These are phyloP conservation scores for Rhagologus leucostigma DNA, from an alignment of 2,113 vertebrate species.

Conservation along the genomic window DNA sequence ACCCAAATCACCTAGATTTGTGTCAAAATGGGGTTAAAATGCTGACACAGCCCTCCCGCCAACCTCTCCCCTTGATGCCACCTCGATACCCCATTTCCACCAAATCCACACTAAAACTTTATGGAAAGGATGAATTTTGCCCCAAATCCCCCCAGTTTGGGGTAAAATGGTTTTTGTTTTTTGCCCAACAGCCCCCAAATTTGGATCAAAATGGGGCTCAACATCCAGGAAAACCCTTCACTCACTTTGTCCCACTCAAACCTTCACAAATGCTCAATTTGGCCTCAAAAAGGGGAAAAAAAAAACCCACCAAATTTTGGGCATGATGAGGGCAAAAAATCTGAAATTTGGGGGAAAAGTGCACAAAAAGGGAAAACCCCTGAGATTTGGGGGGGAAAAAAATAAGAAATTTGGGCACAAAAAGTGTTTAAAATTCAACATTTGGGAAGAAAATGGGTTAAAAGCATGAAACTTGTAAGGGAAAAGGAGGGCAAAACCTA, in stretches of 20 bases:
- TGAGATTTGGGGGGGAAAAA: too few relatives aligned
- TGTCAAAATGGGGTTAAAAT: background rate
- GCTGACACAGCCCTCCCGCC: background rate
- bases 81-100: background rate
- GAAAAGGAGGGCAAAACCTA: background rate
- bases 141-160: background rate
- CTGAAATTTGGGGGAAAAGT: background rate
- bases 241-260: background rate
- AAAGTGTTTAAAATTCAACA: background rate
- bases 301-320: too few relatives aligned
- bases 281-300: background rate
- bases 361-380: background rate
- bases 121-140: background rate
- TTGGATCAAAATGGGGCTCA: background rate
- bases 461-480: background rate
- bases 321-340: background rate
- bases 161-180: background rate
- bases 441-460: background rate
- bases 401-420: background rate
- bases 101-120: background rate
- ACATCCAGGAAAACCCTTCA: background rate
- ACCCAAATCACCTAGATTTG: background rate
- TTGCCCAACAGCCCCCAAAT: background rate
- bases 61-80: background rate
- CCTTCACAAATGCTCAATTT: background rate